These are phyloP conservation scores for Alethe castanea DNA, from an alignment of 2,113 vertebrate species.

Conservation along the genomic window DNA sequence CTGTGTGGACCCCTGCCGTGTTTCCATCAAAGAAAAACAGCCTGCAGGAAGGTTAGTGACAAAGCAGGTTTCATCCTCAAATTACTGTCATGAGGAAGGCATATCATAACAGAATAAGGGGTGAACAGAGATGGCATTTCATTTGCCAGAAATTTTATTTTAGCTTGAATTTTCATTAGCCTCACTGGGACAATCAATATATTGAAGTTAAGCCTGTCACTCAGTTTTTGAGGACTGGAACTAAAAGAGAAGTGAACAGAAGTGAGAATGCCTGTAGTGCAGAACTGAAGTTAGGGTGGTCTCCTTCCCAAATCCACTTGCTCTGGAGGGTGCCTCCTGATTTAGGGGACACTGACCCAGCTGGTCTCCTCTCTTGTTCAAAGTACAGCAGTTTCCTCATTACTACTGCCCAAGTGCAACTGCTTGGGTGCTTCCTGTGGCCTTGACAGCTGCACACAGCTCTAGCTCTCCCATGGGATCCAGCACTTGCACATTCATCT, in stretches of 20 bases:
- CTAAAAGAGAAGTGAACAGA: not conserved
- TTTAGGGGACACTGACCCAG: not conserved
- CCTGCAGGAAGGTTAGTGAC: not conserved
- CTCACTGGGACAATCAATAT: not conserved
- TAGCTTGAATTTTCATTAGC: not conserved
- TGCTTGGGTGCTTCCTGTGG: not conserved
- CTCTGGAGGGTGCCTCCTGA: not conserved
- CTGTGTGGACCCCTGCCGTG: not conserved
- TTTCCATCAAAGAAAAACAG: not conserved
- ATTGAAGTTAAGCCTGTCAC: not conserved
- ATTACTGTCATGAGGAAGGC: not conserved
- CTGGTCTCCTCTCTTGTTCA: not conserved
- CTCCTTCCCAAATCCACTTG: not conserved
- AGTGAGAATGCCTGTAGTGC: not conserved
- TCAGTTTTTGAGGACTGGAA: not conserved
- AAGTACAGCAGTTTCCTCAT: not conserved
- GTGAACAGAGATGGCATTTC: accelerated
- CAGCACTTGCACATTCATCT: not conserved
- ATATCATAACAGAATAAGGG: not conserved
- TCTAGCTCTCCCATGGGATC: not conserved
- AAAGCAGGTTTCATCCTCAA: not conserved
- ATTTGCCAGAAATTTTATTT: not conserved
- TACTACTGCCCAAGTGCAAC: not conserved
- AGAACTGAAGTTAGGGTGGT: not conserved
- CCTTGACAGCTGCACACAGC: accelerated